These are phyloP conservation scores for Nomada flava DNA, from an alignment of 2,888 invertebrate species.

Conservation along the genomic window DNA sequence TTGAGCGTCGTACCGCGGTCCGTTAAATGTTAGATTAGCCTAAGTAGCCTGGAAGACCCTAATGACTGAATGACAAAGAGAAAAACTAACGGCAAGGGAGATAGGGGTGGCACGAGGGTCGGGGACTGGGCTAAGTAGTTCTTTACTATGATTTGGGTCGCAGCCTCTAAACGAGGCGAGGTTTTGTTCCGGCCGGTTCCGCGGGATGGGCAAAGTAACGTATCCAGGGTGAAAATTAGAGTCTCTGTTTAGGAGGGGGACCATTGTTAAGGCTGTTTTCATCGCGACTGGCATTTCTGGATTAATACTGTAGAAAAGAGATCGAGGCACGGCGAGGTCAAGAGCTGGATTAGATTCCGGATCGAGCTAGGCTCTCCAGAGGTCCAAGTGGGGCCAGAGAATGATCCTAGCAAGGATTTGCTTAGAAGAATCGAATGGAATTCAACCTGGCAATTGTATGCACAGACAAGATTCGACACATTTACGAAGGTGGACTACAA, in stretches of 20 bases:
- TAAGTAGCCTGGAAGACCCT: constrained; percentile 63
- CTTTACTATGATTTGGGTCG: constrained; percentile 51
- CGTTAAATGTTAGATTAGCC: constrained; percentile 69
- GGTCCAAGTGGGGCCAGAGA: no score
- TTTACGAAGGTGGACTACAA: no score
- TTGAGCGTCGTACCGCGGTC: constrained; percentile 60
- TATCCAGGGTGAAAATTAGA: constrained; percentile 1
- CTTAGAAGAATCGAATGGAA: no score
- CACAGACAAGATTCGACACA: no score
- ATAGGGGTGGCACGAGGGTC: neutral
- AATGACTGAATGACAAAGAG: constrained; percentile 62
- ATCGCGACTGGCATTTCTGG: neutral
- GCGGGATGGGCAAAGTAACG: neutral
- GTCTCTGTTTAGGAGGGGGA: no score
- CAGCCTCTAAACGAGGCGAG: constrained; percentile 3
- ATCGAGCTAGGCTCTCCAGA: no score
- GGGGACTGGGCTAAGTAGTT: constrained; percentile 39
- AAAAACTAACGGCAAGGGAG: constrained; percentile 19
- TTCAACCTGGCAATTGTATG: no score
- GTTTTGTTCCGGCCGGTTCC: neutral
- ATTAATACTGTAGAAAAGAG: no score
- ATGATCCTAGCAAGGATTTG: no score
- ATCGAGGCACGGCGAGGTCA: no score
- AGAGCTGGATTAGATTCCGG: no score
- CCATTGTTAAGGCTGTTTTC: neutral